phyloP scores from a whole-genome alignment of 1,140 invertebrate genomes.

The Radopholus similis region DNA sequence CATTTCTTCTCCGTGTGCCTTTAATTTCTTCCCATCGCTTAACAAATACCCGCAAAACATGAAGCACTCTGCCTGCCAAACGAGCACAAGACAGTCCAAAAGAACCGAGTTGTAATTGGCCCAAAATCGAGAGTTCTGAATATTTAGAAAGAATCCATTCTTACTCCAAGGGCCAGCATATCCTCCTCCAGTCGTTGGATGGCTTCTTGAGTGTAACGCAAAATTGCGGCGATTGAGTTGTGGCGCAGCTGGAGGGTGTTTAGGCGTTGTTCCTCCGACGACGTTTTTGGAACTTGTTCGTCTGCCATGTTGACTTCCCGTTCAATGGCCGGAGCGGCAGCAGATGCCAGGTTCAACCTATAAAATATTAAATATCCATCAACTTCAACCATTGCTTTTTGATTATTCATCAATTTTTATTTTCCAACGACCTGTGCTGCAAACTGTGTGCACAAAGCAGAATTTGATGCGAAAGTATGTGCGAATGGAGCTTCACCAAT shows the following conservation, averaged over 20 bases:
- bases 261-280: neutral
- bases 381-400: neutral
- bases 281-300: neutral
- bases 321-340: neutral
- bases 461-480: conserved; percentile 37
- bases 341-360: neutral
- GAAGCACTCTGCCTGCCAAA: conserved; percentile 30
- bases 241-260: conserved; percentile 21
- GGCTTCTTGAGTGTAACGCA: conserved; percentile 37
- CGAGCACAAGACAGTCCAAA: conserved; percentile 13
- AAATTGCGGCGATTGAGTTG: conserved; percentile 30
- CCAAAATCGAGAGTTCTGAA: neutral
- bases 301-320: neutral
- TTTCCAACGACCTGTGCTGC: conserved; percentile 2
- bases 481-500: conserved; percentile 30
- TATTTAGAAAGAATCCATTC: conserved; percentile 6
- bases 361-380: neutral
- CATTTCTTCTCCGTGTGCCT: neutral
- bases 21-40: neutral
- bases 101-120: conserved; percentile 20
- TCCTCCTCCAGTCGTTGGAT: conserved; percentile 28
- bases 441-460: conserved; percentile 15
- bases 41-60: conserved; percentile 19
- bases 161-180: conserved; percentile 28
- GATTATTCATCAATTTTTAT: neutral